Conservation (phyloP, 1,140 invertebrate species). For the Meteorus sp. region DNA sequence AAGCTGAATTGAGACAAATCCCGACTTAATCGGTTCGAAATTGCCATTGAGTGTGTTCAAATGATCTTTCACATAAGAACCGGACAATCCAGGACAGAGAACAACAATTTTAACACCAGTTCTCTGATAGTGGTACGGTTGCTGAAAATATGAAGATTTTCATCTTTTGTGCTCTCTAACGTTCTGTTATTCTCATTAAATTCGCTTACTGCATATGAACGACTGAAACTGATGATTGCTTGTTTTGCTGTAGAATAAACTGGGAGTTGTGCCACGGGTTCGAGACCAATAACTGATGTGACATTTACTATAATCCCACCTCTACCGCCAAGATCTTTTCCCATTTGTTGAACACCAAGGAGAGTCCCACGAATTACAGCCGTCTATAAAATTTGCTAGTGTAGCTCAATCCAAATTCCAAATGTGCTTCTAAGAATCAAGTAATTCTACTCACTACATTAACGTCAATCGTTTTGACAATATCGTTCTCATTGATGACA, state of each 20-base stretch:
- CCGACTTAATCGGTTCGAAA: constrained; percentile 15
- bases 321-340: constrained; percentile 53
- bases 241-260: constrained; percentile 60
- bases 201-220: constrained; percentile 48
- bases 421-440: constrained; percentile 1
- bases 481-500: constrained; percentile 61
- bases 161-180: no score
- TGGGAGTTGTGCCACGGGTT: constrained; percentile 51
- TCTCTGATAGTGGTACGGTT: constrained; percentile 52
- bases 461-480: constrained; percentile 55
- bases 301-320: constrained; percentile 58
- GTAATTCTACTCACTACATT: constrained; percentile 52
- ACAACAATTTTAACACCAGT: constrained; percentile 56
- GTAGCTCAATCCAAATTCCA: constrained; percentile 21
- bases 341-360: constrained; percentile 54
- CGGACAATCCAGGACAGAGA: constrained; percentile 53
- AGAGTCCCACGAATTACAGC: constrained; percentile 51
- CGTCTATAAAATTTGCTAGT: constrained; percentile 40
- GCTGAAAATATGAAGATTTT: no score
- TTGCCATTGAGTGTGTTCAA: constrained; percentile 12
- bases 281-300: constrained; percentile 54
- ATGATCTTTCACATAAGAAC: constrained; percentile 37
- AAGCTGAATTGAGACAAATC: constrained; percentile 30
- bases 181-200: no score
- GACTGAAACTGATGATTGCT: constrained; percentile 58